These are phyloP conservation scores for Trichonephila clavata DNA, from an alignment of 1,140 invertebrate species.

Conservation along the genomic window DNA sequence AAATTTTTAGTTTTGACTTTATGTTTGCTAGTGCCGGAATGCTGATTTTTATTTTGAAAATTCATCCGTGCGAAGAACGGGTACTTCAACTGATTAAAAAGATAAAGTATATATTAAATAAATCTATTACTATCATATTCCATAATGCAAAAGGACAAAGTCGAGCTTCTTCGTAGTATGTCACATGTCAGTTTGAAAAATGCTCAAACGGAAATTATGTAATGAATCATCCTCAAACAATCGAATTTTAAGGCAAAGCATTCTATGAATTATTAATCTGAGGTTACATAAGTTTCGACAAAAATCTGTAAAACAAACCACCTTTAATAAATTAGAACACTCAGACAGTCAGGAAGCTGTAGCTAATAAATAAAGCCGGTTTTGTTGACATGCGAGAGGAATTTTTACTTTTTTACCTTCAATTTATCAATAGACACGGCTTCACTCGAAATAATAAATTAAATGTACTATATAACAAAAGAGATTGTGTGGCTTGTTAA, in stretches of 20 bases:
- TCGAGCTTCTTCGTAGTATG: not conserved
- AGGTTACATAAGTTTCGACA: conserved; percentile 10
- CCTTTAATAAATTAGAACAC: not conserved
- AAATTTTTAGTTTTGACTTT: too few relatives aligned
- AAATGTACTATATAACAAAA: not conserved
- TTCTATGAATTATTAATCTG: not conserved
- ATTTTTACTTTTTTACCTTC: not conserved
- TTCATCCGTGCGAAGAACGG: too few relatives aligned
- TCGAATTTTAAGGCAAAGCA: not conserved
- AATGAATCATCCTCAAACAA: conserved; percentile 1
- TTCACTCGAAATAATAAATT: not conserved
- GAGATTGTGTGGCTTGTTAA: not conserved
- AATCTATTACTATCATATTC: too few relatives aligned
- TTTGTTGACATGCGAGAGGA: not conserved
- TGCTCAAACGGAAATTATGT: not conserved
- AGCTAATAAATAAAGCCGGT: not conserved
- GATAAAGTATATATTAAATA: too few relatives aligned
- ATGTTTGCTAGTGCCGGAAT: too few relatives aligned
- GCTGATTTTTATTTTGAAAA: too few relatives aligned
- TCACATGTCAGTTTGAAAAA: not conserved
- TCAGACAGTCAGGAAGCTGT: not conserved
- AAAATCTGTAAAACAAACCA: not conserved
- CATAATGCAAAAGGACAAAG: not conserved
- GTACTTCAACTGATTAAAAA: too few relatives aligned
- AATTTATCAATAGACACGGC: not conserved